These are phyloP conservation scores for Nebria salina DNA, from an alignment of 2,888 invertebrate species.

Conservation along the genomic window DNA sequence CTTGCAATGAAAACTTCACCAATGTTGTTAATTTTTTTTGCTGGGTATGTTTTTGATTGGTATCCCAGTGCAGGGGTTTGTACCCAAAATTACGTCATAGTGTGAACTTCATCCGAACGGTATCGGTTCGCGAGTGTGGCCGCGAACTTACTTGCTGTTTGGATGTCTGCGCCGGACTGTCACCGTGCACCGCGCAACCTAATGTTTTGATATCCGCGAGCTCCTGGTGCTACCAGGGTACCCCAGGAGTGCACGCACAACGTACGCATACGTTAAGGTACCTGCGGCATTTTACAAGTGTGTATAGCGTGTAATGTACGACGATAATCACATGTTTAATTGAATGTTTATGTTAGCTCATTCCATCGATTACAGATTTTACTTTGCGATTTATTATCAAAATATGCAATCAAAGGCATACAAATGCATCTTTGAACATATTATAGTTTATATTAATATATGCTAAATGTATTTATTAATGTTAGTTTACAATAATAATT, in stretches of 20 bases:
- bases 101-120: conserved; percentile 6
- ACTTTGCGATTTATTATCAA: too few relatives aligned
- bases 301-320: too few relatives aligned
- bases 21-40: neutral
- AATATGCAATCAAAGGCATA: too few relatives aligned
- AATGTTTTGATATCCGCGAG: conserved; percentile 20
- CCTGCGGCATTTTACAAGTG: neutral
- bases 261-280: neutral
- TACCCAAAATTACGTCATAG: neutral
- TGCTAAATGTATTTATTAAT: too few relatives aligned
- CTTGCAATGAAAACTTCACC: neutral
- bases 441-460: too few relatives aligned
- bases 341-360: too few relatives aligned
- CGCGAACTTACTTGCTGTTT: conserved; percentile 11
- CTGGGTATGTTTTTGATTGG: neutral
- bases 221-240: conserved; percentile 11
- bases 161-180: conserved; percentile 35
- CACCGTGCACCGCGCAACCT: conserved; percentile 14
- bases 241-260: conserved; percentile 3
- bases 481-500: too few relatives aligned
- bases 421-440: too few relatives aligned
- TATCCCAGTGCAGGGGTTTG: neutral
- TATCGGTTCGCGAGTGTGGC: conserved; percentile 17
- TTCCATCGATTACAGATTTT: too few relatives aligned
- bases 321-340: neutral